Base-by-base conservation (phyloP, 1,140 invertebrate genomes). In the Pseudachorutes palmiensis region DNA sequence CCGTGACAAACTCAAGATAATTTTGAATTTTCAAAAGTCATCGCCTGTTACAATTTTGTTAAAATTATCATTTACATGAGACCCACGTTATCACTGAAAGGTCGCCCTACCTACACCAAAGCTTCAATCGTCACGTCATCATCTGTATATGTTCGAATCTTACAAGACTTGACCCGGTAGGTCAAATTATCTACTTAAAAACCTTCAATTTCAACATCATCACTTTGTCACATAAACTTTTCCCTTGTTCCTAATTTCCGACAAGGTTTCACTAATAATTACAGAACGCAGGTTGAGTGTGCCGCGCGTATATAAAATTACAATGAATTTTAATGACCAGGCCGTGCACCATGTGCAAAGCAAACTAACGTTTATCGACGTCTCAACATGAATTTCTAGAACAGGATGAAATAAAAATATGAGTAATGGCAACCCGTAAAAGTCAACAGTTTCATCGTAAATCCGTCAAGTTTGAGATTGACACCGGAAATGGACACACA, bases 401-500 rank as follows among this genome's bases (percentile, higher is more conserved):
- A 55, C 51, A 14, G 51, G 51, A 55, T 55, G 51, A 55, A 55
- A 55, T 55, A 55, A 55, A 55, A 55, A 26, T 55, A 70, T 70
- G 68, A 70, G 30, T 66, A 70, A 70, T 70, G 65, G 64, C 61
- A 30, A 57, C 19, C 14, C 49, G 49, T 36, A 58, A 49, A 57
- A 61, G 57, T 51, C 68, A 64, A 49, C 49, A 49, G 41, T 59
- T 66, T 62, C 62, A 66, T 70, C 68, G 64, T 70, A 70, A 69
- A 69, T 69, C 59, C 26, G 60, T 66, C 32, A 32, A 59, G 58
- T 58, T 60, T 55, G 45, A 31, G 48, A 69, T 58, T 70, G 68
- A 70, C 64, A 70, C 68, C 61, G 68, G 68, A 70, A 70, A 66
- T 63, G 64, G 64, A 63, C 64, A 64, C 59, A 41, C 5, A n/a